phyloP scores from a whole-genome alignment of 1,140 invertebrate species.

The Drosophila suzukii region DNA sequence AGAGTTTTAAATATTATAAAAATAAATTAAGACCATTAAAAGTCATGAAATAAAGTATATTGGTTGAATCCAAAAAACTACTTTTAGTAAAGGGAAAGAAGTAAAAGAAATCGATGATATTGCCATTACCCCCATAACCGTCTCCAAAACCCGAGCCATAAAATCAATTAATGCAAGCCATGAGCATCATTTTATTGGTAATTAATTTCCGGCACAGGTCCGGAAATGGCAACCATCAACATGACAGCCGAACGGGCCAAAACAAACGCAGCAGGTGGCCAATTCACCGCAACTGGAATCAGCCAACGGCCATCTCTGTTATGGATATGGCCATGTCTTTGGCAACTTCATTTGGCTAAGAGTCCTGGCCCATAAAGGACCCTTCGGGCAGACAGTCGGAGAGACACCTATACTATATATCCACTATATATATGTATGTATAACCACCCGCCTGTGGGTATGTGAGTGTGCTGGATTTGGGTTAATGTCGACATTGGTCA shows the following conservation, averaged over 20 bases:
- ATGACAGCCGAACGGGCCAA: constrained; percentile 26
- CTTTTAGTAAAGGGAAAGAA: not conserved
- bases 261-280: constrained; percentile 62
- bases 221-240: constrained; percentile 43
- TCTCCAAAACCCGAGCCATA: constrained; percentile 1
- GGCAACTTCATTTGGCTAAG: constrained; percentile 75
- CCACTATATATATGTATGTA: not conserved
- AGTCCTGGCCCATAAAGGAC: constrained; percentile 56
- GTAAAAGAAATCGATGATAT: constrained; percentile 1
- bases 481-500: constrained; percentile 80
- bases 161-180: constrained; percentile 53
- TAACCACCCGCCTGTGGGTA: constrained; percentile 1
- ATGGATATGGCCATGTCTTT: constrained; percentile 35
- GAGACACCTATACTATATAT: not conserved
- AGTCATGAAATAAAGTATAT: too few species aligned
- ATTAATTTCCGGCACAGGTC: constrained; percentile 65
- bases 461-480: constrained; percentile 66
- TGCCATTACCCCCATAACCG: constrained; percentile 13
- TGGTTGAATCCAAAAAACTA: not conserved
- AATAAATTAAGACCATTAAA: too few species aligned
- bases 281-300: constrained; percentile 28
- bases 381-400: constrained; percentile 28
- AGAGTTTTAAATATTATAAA: too few species aligned
- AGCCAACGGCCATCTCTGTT: not conserved
- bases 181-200: constrained; percentile 58